Base-by-base conservation (phyloP, 2,888 invertebrate genomes). In the Iselma pallidipennis region DNA sequence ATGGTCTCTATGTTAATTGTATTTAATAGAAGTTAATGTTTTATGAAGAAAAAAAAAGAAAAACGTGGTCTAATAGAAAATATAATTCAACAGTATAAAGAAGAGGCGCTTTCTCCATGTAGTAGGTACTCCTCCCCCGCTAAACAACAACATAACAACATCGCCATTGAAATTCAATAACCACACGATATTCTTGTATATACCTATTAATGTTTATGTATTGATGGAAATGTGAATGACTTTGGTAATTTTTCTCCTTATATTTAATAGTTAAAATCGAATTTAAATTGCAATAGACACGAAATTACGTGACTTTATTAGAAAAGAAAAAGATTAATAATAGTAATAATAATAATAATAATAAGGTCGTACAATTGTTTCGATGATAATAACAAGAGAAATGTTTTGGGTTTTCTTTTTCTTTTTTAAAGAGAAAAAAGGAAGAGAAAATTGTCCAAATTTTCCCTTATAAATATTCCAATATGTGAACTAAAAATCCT, bases 91-190 rank as follows among this genome's bases (percentile, higher is more conserved):
- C 10, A 50, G 25, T 25, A 50, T n/a, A 10, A 49, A 49, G n/a
- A 7, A 29, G n/a, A 50, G 21, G 10, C 28, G 50, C 50, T 50
- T 50, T 50, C 50, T 50, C 50, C 6, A 33, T 10, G 12, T 33
- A n/a, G n/a, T n/a, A n/a, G n/a, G 16, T 16, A 12, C 12, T 28
- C 50, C 50, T 26, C 49, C 49, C 19, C 9, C 49, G 19, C 49
- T 9, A 5, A 49, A 49, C 50, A 29, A 28, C 19, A 28, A 19
- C 25, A 25, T 7, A 23, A 14, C 25, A 26, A 16, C 50, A 25
- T 28, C 50, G 14, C 25, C 25, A 50, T 50, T 21, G 14, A 28
- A 50, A 50, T 50, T 50, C 50, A 50, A 26, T 19, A 23, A 50
- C 50, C 1, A 28, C 28, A 29, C 26, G 9, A 29, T 49, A 14